Percentiles rank a stretch among this genome's conserved stretches.
Evolutionary conservation across 2,888 invertebrate species (phyloP).

Genomic region (Apamea sordens): DNA sequence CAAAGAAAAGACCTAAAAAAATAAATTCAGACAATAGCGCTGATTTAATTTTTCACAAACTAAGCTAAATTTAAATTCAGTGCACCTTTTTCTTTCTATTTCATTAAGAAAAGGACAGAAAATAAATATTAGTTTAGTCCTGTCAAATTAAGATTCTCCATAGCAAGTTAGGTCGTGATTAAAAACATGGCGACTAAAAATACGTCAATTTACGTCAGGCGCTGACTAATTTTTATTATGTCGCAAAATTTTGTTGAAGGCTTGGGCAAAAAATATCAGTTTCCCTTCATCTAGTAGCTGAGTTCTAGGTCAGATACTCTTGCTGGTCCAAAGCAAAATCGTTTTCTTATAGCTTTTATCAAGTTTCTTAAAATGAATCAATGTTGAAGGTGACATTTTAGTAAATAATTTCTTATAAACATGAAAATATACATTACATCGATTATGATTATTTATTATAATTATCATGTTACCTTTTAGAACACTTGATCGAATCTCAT

Average conservation of each 20-base stretch:
- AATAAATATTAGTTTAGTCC: no score
- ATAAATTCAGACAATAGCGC: neutral
- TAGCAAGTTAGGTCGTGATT: no score
- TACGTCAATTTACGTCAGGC: no score
- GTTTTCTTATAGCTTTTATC: neutral
- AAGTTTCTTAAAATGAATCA: neutral
- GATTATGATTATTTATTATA: neutral
- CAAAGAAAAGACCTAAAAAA: neutral
- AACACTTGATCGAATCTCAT: neutral
- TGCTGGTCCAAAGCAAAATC: neutral
- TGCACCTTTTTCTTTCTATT: no score
- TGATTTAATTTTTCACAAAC: no score
- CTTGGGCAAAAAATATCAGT: neutral
- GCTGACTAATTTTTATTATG: no score
- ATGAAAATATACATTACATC: neutral
- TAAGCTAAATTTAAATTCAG: no score
- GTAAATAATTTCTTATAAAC: neutral
- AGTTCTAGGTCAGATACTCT: neutral
- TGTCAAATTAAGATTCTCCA: no score
- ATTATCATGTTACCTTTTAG: neutral
- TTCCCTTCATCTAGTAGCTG: neutral
- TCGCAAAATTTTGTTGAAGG: neutral
- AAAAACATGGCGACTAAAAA: no score
- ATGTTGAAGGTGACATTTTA: neutral
- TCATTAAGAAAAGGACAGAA: no score